Conservation (phyloP, 2,797 vertebrate genomes). For the Dryobates pubescens region DNA sequence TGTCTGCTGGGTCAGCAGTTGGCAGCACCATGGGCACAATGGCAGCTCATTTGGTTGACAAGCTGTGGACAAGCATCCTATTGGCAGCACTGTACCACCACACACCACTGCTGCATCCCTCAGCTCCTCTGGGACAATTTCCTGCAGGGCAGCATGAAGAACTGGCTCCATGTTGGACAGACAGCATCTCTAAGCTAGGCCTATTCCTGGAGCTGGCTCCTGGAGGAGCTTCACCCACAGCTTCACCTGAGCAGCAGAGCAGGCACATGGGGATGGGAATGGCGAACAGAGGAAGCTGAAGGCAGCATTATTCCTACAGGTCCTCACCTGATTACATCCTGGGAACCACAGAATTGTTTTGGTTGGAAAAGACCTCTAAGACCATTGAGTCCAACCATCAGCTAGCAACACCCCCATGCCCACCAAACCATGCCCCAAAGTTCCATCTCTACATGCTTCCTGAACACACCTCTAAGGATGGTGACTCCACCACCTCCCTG, state of each 20-base stretch:
- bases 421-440: too few relatives aligned
- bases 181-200: neutral
- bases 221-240: neutral
- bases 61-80: neutral
- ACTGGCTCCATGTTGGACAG: neutral
- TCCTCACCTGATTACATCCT: accelerated
- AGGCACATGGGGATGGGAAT: neutral
- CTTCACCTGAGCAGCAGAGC: neutral
- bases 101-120: accelerated
- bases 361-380: too few relatives aligned
- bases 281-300: neutral
- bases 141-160: neutral
- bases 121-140: neutral
- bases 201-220: neutral
- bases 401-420: too few relatives aligned
- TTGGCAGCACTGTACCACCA: neutral
- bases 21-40: accelerated
- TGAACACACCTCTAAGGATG: too few relatives aligned
- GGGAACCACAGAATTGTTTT: neutral
- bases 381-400: too few relatives aligned
- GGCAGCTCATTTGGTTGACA: accelerated
- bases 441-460: too few relatives aligned
- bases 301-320: neutral
- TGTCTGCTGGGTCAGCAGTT: neutral
- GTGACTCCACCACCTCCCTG: too few relatives aligned